These are phyloP conservation scores for Phocoena phocoena DNA, from an alignment of 2,113 vertebrate genomes.

Conservation along the genomic window DNA sequence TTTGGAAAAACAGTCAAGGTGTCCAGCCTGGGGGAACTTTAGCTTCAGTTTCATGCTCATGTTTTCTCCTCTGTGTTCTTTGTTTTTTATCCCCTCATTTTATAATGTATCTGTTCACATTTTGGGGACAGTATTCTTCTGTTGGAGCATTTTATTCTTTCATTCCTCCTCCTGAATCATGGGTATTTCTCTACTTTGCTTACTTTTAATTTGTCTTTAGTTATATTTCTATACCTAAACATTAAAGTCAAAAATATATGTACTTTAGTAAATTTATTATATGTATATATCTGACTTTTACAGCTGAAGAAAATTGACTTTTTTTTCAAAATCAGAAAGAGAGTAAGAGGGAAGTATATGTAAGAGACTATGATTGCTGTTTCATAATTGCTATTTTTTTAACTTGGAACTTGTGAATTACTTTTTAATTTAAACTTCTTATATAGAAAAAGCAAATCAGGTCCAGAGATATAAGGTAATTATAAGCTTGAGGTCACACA, in stretches of 20 bases:
- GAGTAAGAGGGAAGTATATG: accelerated
- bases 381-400: neutral
- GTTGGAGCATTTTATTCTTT: neutral
- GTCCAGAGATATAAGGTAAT: neutral
- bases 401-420: neutral
- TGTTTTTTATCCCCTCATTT: neutral
- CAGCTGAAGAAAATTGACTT: neutral
- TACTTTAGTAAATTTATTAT: neutral
- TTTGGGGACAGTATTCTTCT: neutral
- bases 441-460: neutral
- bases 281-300: neutral
- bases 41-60: neutral
- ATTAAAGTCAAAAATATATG: neutral
- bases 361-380: neutral
- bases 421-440: neutral
- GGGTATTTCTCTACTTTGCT: neutral
- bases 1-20: neutral
- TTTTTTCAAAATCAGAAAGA: neutral
- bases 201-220: neutral
- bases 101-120: neutral
- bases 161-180: neutral
- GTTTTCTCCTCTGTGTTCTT: neutral
- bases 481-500: neutral
- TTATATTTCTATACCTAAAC: neutral
- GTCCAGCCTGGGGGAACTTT: neutral